These are phyloP conservation scores for Microcebus griseorufus DNA, from an alignment of 2,113 vertebrate species.

Conservation along the genomic window DNA sequence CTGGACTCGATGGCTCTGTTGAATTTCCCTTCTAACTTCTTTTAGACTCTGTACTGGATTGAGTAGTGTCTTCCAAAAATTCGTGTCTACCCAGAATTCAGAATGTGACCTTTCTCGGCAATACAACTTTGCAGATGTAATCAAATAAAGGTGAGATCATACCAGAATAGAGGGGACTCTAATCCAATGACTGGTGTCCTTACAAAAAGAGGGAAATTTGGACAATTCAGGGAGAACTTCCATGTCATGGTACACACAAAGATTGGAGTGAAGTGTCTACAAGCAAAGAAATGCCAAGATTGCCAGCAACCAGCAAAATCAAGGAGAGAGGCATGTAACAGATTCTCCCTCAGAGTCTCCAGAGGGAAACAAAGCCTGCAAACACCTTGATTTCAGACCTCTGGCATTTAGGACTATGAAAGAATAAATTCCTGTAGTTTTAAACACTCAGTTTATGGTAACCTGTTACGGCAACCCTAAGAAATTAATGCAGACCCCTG, in stretches of 20 bases:
- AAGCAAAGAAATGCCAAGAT: not conserved
- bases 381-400: not conserved
- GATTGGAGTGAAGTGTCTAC: not conserved
- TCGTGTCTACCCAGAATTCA: not conserved
- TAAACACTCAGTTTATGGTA: not conserved
- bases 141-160: not conserved
- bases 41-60: not conserved
- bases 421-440: not conserved
- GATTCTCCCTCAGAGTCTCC: not conserved
- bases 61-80: not conserved
- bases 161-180: not conserved
- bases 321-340: not conserved
- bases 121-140: not conserved
- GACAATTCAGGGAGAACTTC: not conserved
- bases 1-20: rapidly evolving
- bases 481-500: not conserved
- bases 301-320: not conserved
- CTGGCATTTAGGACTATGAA: not conserved
- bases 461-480: not conserved
- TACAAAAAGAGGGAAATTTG: not conserved
- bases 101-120: not conserved
- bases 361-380: not conserved
- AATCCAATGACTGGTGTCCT: not conserved
- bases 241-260: not conserved
- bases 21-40: not conserved